Evolutionary conservation across 2,888 invertebrate species (phyloP).

Genomic region (Fragum sueziense): DNA sequence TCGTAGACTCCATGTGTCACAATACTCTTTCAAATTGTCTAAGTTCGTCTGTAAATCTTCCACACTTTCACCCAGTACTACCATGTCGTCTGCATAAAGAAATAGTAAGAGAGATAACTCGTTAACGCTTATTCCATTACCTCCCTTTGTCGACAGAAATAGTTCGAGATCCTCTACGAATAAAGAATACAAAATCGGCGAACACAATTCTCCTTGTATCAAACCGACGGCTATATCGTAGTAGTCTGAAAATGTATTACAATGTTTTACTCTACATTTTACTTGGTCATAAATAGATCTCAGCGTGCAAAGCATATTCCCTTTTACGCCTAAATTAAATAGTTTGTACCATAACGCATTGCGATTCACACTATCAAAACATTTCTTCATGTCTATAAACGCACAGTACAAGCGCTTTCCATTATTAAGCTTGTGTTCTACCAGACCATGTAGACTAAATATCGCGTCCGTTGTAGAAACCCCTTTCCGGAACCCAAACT

Average conservation of each 20-base stretch:
- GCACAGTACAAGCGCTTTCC: conserved; percentile 26
- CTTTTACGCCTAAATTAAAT: conserved; percentile 1
- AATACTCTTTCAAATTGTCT: conserved; percentile 18
- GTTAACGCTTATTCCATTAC: conserved; percentile 4
- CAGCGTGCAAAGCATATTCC: conserved; percentile 18
- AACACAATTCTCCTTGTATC: conserved; percentile 29
- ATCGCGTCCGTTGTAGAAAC: conserved; percentile 34
- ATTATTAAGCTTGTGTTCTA: conserved; percentile 25
- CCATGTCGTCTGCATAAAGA: conserved; percentile 32
- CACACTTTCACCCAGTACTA: conserved; percentile 1
- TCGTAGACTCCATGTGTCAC: conserved; percentile 25
- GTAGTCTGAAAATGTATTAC: conserved; percentile 25
- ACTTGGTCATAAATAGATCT: conserved; percentile 19
- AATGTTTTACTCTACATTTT: conserved; percentile 15
- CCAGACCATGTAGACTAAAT: conserved; percentile 15
- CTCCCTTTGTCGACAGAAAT: neutral
- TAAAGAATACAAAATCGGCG: conserved; percentile 24
- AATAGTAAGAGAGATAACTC: conserved; percentile 14
- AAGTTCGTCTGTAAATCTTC: conserved; percentile 15
- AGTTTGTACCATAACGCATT: conserved; percentile 36
- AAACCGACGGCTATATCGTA: conserved; percentile 22
- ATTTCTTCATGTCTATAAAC: conserved; percentile 32
- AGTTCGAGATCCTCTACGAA: conserved; percentile 29
- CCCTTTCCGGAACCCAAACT: conserved; percentile 45
- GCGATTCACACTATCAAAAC: conserved; percentile 21